A percentile compares a stretch with the other conserved stretches of the same genome.
Evolutionary conservation across 1,140 invertebrate species (phyloP).

Genomic region (Zaprionus gabonicus): DNA sequence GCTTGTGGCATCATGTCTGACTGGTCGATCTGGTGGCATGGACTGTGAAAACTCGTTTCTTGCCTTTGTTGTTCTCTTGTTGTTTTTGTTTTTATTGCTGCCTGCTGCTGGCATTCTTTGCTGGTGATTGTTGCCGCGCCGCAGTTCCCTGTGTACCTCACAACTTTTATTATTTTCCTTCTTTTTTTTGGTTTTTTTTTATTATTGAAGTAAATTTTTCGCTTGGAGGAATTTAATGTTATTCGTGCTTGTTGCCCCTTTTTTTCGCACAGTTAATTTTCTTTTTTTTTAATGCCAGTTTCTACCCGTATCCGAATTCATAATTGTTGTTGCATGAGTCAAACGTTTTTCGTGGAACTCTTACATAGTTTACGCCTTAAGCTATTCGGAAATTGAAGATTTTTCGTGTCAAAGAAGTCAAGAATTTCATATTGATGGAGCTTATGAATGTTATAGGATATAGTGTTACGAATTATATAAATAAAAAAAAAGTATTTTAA

Average conservation of each 20-base stretch:
- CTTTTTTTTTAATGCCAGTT: slow-evolving; percentile 31
- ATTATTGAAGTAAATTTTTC: slow-evolving; percentile 79
- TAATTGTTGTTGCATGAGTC: slow-evolving; percentile 47
- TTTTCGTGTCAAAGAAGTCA: background rate
- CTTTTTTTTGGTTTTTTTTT: slow-evolving; percentile 51
- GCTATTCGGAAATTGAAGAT: slow-evolving; percentile 3
- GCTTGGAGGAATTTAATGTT: slow-evolving; percentile 80
- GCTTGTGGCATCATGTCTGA: slow-evolving; percentile 56
- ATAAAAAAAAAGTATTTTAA: no score
- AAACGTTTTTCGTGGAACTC: slow-evolving; percentile 27
- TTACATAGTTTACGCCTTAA: slow-evolving; percentile 1
- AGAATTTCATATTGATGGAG: background rate
- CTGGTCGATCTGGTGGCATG: slow-evolving; percentile 67
- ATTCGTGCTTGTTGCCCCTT: slow-evolving; percentile 69
- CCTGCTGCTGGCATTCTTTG: slow-evolving; percentile 67
- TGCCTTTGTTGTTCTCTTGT: slow-evolving; percentile 59
- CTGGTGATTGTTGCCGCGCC: slow-evolving; percentile 63
- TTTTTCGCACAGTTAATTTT: slow-evolving; percentile 78
- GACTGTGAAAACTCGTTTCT: slow-evolving; percentile 73
- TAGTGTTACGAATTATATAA: no score
- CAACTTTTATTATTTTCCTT: slow-evolving; percentile 33
- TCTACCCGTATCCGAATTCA: slow-evolving; percentile 28
- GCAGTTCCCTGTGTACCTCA: slow-evolving; percentile 56
- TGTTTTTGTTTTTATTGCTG: slow-evolving; percentile 28
- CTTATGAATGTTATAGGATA: no score